These are phyloP conservation scores for Tursiops truncatus DNA, from an alignment of 2,113 vertebrate genomes.

Conservation along the genomic window DNA sequence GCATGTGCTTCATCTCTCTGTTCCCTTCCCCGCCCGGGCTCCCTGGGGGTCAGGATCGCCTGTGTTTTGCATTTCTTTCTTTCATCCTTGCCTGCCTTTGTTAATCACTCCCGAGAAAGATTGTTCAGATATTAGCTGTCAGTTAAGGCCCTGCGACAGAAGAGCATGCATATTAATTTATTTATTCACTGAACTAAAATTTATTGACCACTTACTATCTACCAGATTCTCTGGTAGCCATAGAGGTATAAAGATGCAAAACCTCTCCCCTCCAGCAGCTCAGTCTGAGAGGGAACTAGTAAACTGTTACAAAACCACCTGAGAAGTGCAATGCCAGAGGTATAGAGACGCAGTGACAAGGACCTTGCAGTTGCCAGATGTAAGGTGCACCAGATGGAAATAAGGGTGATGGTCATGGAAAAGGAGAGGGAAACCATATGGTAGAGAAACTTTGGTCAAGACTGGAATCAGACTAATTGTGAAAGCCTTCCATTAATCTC, in stretches of 20 bases:
- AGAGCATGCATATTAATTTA: neutral
- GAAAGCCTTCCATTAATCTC: neutral
- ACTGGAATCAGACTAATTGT: neutral
- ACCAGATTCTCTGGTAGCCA: neutral
- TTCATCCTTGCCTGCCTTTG: neutral
- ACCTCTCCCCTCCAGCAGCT: neutral
- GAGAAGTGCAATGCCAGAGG: too few species aligned
- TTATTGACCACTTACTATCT: neutral
- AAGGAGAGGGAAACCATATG: neutral
- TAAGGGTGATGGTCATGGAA: neutral
- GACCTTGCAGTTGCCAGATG: neutral
- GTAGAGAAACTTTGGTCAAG: neutral
- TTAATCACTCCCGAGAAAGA: neutral
- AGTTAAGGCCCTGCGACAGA: neutral
- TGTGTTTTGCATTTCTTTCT: neutral
- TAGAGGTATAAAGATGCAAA: neutral
- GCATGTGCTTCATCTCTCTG: neutral
- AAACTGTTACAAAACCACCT: neutral
- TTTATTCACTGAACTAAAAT: neutral
- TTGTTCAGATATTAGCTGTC: constrained; percentile 3
- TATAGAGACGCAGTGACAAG: neutral
- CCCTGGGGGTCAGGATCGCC: neutral
- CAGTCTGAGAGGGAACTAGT: neutral
- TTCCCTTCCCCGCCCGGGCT: neutral
- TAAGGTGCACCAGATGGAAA: neutral